Evolutionary conservation across 2,797 vertebrate species (phyloP).

Genomic region (Leptatherina wallacei): DNA sequence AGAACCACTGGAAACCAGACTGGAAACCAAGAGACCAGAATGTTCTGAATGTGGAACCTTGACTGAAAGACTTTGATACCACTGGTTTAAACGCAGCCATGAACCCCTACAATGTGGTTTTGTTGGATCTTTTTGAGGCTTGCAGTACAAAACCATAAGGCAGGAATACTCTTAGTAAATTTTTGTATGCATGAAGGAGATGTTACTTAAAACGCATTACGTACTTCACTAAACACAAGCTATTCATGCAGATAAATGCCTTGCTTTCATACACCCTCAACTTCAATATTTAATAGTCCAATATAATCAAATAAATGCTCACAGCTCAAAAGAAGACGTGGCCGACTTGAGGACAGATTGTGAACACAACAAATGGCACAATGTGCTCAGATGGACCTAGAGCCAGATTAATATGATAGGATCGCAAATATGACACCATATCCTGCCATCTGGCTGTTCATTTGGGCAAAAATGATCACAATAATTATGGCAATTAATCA

Average conservation of each 20-base stretch:
- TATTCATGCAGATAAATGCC: slow-evolving; percentile 87
- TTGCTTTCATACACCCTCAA: slow-evolving; percentile 81
- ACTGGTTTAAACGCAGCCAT: slow-evolving; percentile 48
- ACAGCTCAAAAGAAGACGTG: slow-evolving; percentile 50
- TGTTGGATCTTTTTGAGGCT: slow-evolving; percentile 45
- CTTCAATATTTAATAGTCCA: slow-evolving; percentile 85
- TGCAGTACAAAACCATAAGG: slow-evolving; percentile 61
- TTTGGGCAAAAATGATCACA: slow-evolving; percentile 84
- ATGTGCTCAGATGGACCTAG: slow-evolving; percentile 79
- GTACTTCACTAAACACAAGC: slow-evolving; percentile 84
- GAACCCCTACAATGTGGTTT: slow-evolving; percentile 45
- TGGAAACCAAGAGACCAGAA: no score
- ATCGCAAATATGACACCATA: slow-evolving; percentile 83
- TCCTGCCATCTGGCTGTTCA: slow-evolving; percentile 84
- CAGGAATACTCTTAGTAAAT: slow-evolving; percentile 74
- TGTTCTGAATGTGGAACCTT: background rate
- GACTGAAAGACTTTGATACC: background rate
- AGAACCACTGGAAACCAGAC: background rate
- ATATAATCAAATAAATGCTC: slow-evolving; percentile 82
- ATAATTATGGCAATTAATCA: slow-evolving; percentile 86
- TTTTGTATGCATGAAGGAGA: slow-evolving; percentile 85
- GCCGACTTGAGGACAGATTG: slow-evolving; percentile 78
- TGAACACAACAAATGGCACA: slow-evolving; percentile 75
- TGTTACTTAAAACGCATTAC: slow-evolving; percentile 87
- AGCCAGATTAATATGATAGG: slow-evolving; percentile 82